Conservation (phyloP, 2,888 invertebrate species). For the Chromoteleia sp. region DNA sequence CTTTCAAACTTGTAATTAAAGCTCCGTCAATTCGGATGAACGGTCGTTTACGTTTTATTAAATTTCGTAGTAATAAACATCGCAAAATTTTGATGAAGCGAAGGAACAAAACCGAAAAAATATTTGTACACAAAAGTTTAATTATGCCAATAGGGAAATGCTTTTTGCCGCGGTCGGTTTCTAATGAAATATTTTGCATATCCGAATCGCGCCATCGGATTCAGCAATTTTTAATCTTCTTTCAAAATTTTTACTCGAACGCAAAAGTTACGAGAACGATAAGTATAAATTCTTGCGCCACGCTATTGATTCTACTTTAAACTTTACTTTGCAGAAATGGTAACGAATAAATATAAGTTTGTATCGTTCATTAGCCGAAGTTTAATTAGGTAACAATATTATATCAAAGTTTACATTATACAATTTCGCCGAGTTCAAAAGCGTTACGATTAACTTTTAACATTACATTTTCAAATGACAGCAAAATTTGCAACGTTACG, state of each 20-base stretch:
- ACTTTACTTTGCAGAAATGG: too few species aligned
- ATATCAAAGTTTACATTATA: too few species aligned
- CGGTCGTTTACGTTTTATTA: conserved; percentile 34
- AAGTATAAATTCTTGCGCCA: too few species aligned
- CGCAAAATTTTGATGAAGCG: conserved; percentile 2
- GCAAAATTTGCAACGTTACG: conserved; percentile 30
- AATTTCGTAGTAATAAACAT: conserved; percentile 18
- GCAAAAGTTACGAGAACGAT: too few species aligned
- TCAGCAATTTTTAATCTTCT: neutral
- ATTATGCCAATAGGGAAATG: conserved; percentile 22
- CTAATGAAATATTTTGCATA: conserved; percentile 48
- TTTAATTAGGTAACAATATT: too few species aligned
- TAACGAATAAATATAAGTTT: too few species aligned
- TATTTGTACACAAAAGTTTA: conserved; percentile 25
- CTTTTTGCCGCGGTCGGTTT: conserved; percentile 4
- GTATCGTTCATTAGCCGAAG: too few species aligned
- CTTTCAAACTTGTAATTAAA: conserved; percentile 41
- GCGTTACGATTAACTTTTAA: conserved; percentile 12
- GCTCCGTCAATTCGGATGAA: conserved; percentile 8
- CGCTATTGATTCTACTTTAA: too few species aligned
- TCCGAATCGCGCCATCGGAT: conserved; percentile 5
- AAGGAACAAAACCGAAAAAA: neutral
- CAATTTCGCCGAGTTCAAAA: neutral
- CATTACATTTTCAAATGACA: conserved; percentile 10
- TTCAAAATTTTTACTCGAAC: neutral